Evolutionary conservation across 2,113 vertebrate species (phyloP), one percentile per base, ranked within the genome.

Genomic region (Melanostigma gelatinosum): DNA sequence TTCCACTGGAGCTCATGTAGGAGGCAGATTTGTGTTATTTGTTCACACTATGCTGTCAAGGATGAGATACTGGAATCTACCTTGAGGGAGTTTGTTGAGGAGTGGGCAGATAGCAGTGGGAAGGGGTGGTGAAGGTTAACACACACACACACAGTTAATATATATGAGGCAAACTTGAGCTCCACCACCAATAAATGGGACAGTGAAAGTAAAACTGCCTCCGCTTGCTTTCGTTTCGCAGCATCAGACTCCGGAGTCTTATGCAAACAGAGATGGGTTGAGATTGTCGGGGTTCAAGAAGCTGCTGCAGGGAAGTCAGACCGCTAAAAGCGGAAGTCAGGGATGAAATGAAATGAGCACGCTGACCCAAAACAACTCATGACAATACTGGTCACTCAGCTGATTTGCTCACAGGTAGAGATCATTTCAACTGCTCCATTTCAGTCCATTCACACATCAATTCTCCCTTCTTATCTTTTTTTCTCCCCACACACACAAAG

Each of bases 41-140:
- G 73, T 29, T 27, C 50, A 76, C 44, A 72, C 63, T 52, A 71
- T 22, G 61, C 52, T 82, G 61, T 75, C 73, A 80, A 85, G 64
- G 38, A 85, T 82, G 73, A 88, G 66, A 86, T 79, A 68, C 57
- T 73, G 73, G 63, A 84, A 77, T 86, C 63, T 83, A 86, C 85
- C 90, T 87, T 69, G 78, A 80, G 85, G 85, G 84, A 77, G 71
- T 67, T 79, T 82, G 69, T 76, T 87, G 84, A 85, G 63, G 85
- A 87, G 90, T 89, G 84, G 76, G 78, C 60, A 85, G 84, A 88
- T 15, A 42, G 46, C 66, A 86, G 64, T 46, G 76, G 85, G 84
- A 79, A 79, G 18, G 48, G 54, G 79, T 63, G 68, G 38, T 80
- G 29, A 83, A 88, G 76, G 86, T 85, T 77, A 67, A 61, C 15